A percentile compares a stretch with the other conserved stretches of the same genome.
phyloP scores from a whole-genome alignment of 2,888 invertebrate species.

The Melipona beecheii region DNA sequence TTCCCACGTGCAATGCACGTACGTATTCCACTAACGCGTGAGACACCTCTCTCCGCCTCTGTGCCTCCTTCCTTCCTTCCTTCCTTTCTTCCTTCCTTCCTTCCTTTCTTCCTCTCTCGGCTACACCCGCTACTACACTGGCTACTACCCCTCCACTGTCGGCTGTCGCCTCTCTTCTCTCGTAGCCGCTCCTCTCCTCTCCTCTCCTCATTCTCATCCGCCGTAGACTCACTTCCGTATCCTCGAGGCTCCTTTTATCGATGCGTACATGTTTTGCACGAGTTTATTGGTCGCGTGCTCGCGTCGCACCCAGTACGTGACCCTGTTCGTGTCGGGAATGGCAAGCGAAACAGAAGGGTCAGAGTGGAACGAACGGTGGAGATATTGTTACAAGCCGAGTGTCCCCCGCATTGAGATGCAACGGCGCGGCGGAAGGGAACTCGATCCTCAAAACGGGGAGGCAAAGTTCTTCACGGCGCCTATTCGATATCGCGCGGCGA shows the following conservation, averaged over 20 bases:
- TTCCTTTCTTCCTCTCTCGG: not conserved
- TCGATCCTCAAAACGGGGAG: not conserved
- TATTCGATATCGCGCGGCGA: not conserved
- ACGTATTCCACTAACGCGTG: conserved; percentile 72
- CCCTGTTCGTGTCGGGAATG: conserved; percentile 63
- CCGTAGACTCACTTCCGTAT: not conserved
- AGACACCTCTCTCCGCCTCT: conserved; percentile 43
- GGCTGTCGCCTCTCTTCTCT: not conserved
- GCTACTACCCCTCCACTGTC: not conserved
- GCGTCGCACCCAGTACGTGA: conserved; percentile 52
- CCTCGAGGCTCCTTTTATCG: conserved; percentile 48
- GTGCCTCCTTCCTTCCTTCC: not conserved
- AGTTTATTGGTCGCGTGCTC: conserved; percentile 73
- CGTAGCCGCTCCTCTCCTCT: not conserved
- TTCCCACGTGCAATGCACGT: conserved; percentile 72
- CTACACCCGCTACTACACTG: not conserved
- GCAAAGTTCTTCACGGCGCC: not conserved
- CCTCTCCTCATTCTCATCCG: not conserved
- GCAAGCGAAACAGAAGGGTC: conserved; percentile 28
- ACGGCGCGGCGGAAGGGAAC: not conserved
- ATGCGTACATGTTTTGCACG: conserved; percentile 70
- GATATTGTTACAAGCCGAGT: conserved; percentile 31
- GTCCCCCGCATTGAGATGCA: conserved; percentile 36
- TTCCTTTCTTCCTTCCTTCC: not conserved
- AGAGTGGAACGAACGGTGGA: too few species aligned